These are phyloP conservation scores for Yponomeuta evonymella DNA, from an alignment of 2,888 invertebrate species.

Conservation along the genomic window DNA sequence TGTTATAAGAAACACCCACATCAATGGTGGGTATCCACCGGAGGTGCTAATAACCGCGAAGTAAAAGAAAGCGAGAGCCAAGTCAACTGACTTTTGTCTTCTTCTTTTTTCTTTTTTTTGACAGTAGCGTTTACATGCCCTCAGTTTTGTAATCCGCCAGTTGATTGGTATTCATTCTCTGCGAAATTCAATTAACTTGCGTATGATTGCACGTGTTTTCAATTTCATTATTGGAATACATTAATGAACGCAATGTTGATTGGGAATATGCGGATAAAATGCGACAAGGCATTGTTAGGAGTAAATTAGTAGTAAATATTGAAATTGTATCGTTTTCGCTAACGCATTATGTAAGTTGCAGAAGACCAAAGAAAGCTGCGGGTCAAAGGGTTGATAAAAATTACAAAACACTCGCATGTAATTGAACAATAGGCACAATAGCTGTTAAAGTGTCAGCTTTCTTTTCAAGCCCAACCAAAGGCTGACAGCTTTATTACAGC, in stretches of 20 bases:
- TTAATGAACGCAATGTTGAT: background rate
- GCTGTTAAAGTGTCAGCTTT: constrained; percentile 50
- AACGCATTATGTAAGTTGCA: background rate
- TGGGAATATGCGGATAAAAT: background rate
- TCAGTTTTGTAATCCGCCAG: background rate
- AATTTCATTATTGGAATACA: background rate
- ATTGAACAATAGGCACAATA: constrained; percentile 33
- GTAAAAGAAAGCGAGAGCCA: constrained; percentile 31
- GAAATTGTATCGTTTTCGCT: no score
- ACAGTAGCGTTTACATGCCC: background rate
- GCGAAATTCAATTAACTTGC: background rate
- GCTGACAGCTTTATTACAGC: background rate
- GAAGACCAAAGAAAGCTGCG: constrained; percentile 25
- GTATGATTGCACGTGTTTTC: background rate
- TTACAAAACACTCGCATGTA: constrained; percentile 23
- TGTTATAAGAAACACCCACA: constrained; percentile 4
- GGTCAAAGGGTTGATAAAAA: constrained; percentile 28
- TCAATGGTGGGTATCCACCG: constrained; percentile 14
- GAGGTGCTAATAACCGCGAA: constrained; percentile 31
- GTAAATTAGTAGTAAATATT: no score
- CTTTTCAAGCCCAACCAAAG: constrained; percentile 22
- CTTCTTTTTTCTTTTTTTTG: constrained; percentile 8
- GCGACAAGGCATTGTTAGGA: no score
- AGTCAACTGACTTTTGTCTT: constrained; percentile 18
- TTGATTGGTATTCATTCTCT: background rate